Base-by-base conservation (phyloP, 1,140 invertebrate species). In the Argopecten irradians region DNA sequence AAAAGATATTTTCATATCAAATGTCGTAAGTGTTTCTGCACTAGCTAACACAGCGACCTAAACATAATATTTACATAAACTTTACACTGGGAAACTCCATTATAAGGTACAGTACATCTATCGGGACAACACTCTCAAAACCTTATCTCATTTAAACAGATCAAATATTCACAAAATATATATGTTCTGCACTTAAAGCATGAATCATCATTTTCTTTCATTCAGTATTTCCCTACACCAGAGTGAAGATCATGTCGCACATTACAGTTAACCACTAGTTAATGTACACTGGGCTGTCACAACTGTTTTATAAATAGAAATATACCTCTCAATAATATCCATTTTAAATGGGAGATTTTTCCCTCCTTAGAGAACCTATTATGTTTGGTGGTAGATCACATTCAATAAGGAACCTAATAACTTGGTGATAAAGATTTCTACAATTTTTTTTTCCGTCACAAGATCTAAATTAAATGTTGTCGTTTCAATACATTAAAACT, bases 161-260 rank as follows among this genome's bases (percentile, higher is more conserved):
- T 71, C n/a, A n/a, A 71, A 71, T 3, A 28, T 28, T 28, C n/a
- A 28, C 22, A 0, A 28, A 71, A 16, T 71, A 28, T 71, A 28
- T 71, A n/a, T n/a, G 55, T 71, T 16, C 55, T 3, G n/a, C 55
- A 71, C 55, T 71, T 71, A 28, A 71, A n/a, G n/a, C 55, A 71
- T 71, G 55, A 71, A 71, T 71, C 55, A 71, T 71, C 55, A 71
- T 71, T 28, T 71, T n/a, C n/a, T 71, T 71, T 71, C 55, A 28
- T 71, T 7, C n/a, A 71, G 16, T 46, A 71, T 71, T 71, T 71
- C 28, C 7, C n/a, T 71, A 71, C 55, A n/a, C n/a, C n/a, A 71
- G 8, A 28, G n/a, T 46, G 1, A 71, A 16, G 55, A 28, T 46
- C 19, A n/a, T 0, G 3, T 3, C 9, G 22, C 5, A 46, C 43